Evolutionary conservation across 2,888 invertebrate species (phyloP), one percentile per base, ranked within the genome.

Genomic region (Orgyia antiqua): DNA sequence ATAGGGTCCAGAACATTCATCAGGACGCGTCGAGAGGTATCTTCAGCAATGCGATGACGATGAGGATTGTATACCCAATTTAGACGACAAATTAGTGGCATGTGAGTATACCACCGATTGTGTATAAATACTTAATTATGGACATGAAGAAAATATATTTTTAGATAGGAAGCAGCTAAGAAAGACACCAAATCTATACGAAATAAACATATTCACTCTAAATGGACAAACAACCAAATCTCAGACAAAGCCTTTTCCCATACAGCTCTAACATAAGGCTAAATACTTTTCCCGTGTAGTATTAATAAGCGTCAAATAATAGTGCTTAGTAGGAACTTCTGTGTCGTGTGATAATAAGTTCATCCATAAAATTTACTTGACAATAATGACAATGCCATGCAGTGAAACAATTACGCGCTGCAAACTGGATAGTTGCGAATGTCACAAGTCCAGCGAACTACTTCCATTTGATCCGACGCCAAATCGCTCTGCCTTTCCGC

Each of bases 371-470:
- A n/a, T n/a, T n/a, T n/a, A n/a, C n/a, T n/a, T n/a, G n/a, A n/a
- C n/a, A n/a, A n/a, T n/a, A n/a, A n/a, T n/a, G n/a, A n/a, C n/a
- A n/a, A n/a, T n/a, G n/a, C n/a, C n/a, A n/a, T n/a, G n/a, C 45
- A 78, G 91, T 92, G 41, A 89, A 91, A 31, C 94, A 94, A 58
- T 79, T 94, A 15, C 90, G 92, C 33, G 90, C 91, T 10, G 89
- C 89, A 45, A 95, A 95, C 68, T 90, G 90, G 91, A 87, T 90
- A 43, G 79, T 90, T 4, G 90, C 90, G 36, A 93, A 94, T 73
- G 88, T 91, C 52, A 91, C 94, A n/a, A 90, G 90, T 0, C 93
- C 94, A 0, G 93, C 93, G 12, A 94, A 94, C 75, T 89, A 92
- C 56, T 94, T 93, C 84, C 95, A 95, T 75, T 74, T 90, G 52